These are phyloP conservation scores for Gadopsis bispinosus DNA, from an alignment of 2,797 vertebrate genomes.

Conservation along the genomic window DNA sequence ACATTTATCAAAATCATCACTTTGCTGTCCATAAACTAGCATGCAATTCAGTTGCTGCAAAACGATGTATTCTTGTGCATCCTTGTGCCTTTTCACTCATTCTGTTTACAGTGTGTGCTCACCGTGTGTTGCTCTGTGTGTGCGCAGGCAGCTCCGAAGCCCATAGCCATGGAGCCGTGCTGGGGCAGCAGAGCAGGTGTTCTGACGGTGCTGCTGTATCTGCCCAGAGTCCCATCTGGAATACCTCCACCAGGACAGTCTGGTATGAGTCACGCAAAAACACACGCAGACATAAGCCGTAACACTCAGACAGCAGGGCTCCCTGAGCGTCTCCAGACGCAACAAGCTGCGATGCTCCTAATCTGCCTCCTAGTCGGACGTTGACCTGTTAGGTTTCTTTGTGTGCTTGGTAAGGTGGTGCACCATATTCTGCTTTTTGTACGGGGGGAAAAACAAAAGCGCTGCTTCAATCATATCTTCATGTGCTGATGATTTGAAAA, in stretches of 20 bases:
- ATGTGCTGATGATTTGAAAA: constrained; percentile 17
- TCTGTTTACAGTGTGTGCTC: neutral
- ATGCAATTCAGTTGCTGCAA: too few relatives aligned
- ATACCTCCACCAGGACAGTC: constrained; percentile 93
- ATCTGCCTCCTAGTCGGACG: neutral
- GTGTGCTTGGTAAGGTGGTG: neutral
- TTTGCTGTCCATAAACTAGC: neutral
- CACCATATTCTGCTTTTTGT: neutral
- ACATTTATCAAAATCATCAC: too few relatives aligned
- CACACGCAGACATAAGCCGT: neutral
- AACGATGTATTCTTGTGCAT: too few relatives aligned
- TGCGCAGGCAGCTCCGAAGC: constrained; percentile 80
- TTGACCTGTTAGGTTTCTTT: neutral
- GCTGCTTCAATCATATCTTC: constrained; percentile 9
- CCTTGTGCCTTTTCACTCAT: neutral
- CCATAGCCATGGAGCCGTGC: constrained; percentile 91
- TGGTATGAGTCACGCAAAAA: constrained; percentile 80
- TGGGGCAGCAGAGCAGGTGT: constrained; percentile 91
- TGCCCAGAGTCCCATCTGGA: constrained; percentile 88
- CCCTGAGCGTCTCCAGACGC: too few relatives aligned
- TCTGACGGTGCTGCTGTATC: constrained; percentile 90
- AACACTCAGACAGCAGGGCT: too few relatives aligned
- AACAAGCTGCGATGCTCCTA: too few relatives aligned
- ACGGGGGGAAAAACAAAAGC: neutral
- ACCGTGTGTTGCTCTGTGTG: constrained; percentile 12